These are phyloP conservation scores for Drosophila affinis DNA, from an alignment of 2,888 invertebrate species.

Conservation along the genomic window DNA sequence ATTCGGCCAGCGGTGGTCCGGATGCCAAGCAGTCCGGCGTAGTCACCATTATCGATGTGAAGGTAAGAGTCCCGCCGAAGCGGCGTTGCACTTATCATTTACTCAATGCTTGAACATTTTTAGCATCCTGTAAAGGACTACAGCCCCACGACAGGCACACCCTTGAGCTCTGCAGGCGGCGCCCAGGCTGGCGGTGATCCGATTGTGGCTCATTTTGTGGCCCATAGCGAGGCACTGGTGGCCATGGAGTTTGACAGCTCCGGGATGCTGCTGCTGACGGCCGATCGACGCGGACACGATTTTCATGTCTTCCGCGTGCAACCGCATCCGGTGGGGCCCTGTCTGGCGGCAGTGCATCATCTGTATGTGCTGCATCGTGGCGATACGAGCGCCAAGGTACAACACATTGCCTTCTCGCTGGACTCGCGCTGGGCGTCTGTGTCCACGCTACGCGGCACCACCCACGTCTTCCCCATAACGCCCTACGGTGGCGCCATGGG, in stretches of 20 bases:
- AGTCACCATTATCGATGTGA: conserved; percentile 93
- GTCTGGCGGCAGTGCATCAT: conserved; percentile 95
- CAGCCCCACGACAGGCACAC: conserved; percentile 82
- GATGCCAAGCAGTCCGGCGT: conserved; percentile 92
- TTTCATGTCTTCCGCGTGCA: conserved; percentile 98
- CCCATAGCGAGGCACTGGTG: conserved; percentile 94
- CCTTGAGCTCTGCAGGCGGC: conserved; percentile 61
- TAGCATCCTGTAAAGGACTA: conserved; percentile 82
- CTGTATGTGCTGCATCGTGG: conserved; percentile 97
- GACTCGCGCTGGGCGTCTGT: conserved; percentile 99
- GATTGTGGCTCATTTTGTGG: conserved; percentile 93
- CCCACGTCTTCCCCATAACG: conserved; percentile 98
- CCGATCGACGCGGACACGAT: conserved; percentile 96
- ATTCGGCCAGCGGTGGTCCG: conserved; percentile 83
- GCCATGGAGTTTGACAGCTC: conserved; percentile 95
- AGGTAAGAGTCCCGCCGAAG: conserved; percentile 84
- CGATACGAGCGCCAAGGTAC: conserved; percentile 97
- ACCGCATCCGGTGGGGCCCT: conserved; percentile 94
- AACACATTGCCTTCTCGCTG: conserved; percentile 94
- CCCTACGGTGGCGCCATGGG: conserved; percentile 97
- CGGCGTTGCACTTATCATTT: background rate
- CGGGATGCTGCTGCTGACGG: conserved; percentile 94
- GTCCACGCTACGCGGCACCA: conserved; percentile 97
- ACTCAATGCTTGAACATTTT: background rate
- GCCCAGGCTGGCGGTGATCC: conserved; percentile 87